phyloP scores from a whole-genome alignment of 1,140 invertebrate genomes.

The Camponotus vicinus region DNA sequence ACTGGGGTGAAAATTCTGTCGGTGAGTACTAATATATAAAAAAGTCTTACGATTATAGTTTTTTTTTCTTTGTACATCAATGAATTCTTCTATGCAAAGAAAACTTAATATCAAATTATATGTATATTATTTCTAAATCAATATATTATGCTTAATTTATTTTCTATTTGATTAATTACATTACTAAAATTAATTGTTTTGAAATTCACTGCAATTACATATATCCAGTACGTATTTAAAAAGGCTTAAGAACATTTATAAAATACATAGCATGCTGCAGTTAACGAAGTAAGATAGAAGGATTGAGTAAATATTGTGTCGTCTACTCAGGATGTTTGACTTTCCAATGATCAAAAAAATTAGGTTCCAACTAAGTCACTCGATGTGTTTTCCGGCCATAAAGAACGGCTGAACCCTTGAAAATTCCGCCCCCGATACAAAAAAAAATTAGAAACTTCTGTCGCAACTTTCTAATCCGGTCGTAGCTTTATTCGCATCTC shows the following conservation, averaged over 20 bases:
- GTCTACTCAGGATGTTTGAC: slow-evolving; percentile 22
- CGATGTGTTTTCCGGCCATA: neutral
- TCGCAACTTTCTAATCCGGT: slow-evolving; percentile 73
- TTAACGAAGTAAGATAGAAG: neutral
- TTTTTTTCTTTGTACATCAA: no score
- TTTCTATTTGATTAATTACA: neutral
- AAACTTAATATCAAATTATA: neutral
- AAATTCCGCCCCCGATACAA: slow-evolving; percentile 40
- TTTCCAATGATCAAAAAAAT: slow-evolving; percentile 78
- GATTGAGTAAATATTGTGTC: slow-evolving; percentile 10
- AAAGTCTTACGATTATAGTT: no score
- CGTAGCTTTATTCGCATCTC: slow-evolving; percentile 38
- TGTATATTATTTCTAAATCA: neutral
- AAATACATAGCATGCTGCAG: neutral
- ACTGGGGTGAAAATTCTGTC: neutral
- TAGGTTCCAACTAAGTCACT: neutral
- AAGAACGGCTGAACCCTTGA: slow-evolving; percentile 32
- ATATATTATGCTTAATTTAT: neutral
- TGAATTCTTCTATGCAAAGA: no score
- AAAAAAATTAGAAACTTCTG: slow-evolving; percentile 76
- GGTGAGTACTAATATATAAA: slow-evolving; percentile 14
- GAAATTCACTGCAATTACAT: neutral
- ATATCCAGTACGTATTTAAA: neutral
- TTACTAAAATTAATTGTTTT: neutral
- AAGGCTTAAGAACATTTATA: neutral